These are phyloP conservation scores for Stomorhina lunata DNA, from an alignment of 2,888 invertebrate genomes.

Conservation along the genomic window DNA sequence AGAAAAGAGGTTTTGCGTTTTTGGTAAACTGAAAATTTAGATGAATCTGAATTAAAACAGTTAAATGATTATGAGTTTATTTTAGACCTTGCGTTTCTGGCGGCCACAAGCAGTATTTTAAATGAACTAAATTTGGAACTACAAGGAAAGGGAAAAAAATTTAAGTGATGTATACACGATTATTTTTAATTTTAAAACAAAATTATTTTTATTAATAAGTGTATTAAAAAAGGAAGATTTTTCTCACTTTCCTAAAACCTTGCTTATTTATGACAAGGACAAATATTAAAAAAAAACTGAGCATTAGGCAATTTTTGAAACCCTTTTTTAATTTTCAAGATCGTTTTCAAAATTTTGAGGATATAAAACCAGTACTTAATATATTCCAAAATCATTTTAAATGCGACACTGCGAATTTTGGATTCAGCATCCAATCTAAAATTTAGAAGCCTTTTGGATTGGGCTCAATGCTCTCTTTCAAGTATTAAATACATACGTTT, in stretches of 20 bases:
- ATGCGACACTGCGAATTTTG: neutral
- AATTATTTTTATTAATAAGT: neutral
- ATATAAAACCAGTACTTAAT: neutral
- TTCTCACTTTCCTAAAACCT: constrained; percentile 13
- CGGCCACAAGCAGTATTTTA: too few species aligned
- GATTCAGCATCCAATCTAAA: neutral
- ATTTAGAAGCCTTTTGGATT: too few species aligned
- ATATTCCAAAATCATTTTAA: neutral
- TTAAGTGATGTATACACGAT: too few species aligned
- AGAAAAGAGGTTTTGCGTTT: neutral
- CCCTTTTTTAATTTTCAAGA: neutral
- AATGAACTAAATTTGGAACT: neutral
- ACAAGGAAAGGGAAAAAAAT: neutral
- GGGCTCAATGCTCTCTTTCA: too few species aligned
- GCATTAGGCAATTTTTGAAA: neutral
- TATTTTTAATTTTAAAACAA: neutral
- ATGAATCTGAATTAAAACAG: too few species aligned
- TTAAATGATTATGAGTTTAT: too few species aligned
- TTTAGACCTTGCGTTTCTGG: too few species aligned
- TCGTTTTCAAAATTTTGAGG: neutral
- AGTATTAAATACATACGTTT: too few species aligned
- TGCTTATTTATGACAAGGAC: neutral
- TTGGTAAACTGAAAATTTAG: neutral
- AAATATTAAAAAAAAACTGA: neutral
- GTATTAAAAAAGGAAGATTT: neutral